These are phyloP conservation scores for Hemaris fuciformis DNA, from an alignment of 2,888 invertebrate species.

Conservation along the genomic window DNA sequence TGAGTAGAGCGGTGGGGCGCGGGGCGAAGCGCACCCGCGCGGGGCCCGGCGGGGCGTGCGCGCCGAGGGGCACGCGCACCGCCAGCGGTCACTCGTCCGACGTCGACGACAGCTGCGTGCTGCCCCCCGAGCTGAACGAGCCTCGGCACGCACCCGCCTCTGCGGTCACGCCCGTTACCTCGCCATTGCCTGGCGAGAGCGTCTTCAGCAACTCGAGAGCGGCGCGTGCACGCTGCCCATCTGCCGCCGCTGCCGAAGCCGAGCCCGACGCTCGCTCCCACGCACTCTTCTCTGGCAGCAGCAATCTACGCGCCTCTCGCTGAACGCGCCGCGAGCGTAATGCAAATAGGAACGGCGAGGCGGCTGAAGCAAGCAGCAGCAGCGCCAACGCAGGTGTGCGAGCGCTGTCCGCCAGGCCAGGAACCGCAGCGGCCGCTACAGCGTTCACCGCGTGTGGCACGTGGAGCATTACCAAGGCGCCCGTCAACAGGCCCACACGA, in stretches of 20 bases:
- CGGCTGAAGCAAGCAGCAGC: slow-evolving; percentile 83
- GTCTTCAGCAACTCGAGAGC: slow-evolving; percentile 68
- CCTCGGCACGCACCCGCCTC: slow-evolving; percentile 81
- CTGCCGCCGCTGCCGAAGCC: slow-evolving; percentile 80
- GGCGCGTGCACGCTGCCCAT: slow-evolving; percentile 74
- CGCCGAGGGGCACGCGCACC: slow-evolving; percentile 41
- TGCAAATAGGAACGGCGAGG: slow-evolving; percentile 89
- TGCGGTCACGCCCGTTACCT: slow-evolving; percentile 52
- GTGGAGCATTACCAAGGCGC: slow-evolving; percentile 88
- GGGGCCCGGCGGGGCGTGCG: slow-evolving; percentile 37
- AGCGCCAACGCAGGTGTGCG: slow-evolving; percentile 78
- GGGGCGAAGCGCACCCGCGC: slow-evolving; percentile 65
- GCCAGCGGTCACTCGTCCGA: slow-evolving; percentile 81
- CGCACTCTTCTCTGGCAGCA: slow-evolving; percentile 71
- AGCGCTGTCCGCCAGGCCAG: slow-evolving; percentile 74
- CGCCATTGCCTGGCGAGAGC: slow-evolving; percentile 69
- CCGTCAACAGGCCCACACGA: slow-evolving; percentile 84
- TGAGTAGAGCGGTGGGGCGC: slow-evolving; percentile 79
- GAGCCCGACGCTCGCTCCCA: slow-evolving; percentile 78
- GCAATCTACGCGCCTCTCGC: slow-evolving; percentile 65
- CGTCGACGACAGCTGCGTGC: slow-evolving; percentile 83
- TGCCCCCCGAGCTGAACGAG: slow-evolving; percentile 84
- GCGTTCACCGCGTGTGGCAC: slow-evolving; percentile 82
- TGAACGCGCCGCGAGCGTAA: slow-evolving; percentile 86
- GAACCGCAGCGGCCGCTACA: slow-evolving; percentile 65